phyloP scores from a whole-genome alignment of 1,140 invertebrate species.

The Formica selysi region DNA sequence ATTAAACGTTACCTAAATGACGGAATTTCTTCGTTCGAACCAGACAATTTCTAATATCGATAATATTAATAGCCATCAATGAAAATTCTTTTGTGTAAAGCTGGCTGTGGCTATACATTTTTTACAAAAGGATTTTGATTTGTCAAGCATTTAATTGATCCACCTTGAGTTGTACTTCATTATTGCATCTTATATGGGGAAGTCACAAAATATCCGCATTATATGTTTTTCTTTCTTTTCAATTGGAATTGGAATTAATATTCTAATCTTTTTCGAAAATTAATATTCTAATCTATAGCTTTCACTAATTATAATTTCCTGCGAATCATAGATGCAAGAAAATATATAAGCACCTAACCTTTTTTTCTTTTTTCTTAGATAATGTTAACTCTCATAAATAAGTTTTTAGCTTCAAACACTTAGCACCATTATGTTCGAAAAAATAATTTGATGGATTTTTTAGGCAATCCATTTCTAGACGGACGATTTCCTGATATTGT shows the following conservation, averaged over 20 bases:
- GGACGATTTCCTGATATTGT: slow-evolving; percentile 81
- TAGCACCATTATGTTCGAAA: slow-evolving; percentile 83
- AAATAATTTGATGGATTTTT: slow-evolving; percentile 81
- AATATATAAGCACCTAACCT: slow-evolving; percentile 80
- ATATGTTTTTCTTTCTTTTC: slow-evolving; percentile 56
- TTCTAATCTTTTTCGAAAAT: slow-evolving; percentile 76
- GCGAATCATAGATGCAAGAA: slow-evolving; percentile 76
- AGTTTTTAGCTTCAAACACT: slow-evolving; percentile 79
- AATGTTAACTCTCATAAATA: slow-evolving; percentile 81
- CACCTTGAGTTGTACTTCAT: slow-evolving; percentile 79
- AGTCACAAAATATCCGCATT: slow-evolving; percentile 65
- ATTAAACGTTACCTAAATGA: slow-evolving; percentile 23
- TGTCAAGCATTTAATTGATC: slow-evolving; percentile 78
- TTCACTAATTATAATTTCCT: slow-evolving; percentile 71
- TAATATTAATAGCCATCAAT: slow-evolving; percentile 60
- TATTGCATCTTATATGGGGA: slow-evolving; percentile 79
- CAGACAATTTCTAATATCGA: slow-evolving; percentile 62
- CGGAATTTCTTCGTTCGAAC: slow-evolving; percentile 78
- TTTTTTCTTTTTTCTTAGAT: slow-evolving; percentile 64
- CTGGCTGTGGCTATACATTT: slow-evolving; percentile 68
- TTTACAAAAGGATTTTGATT: slow-evolving; percentile 78
- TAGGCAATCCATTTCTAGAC: slow-evolving; percentile 83
- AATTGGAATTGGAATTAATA: slow-evolving; percentile 78
- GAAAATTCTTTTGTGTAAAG: slow-evolving; percentile 73
- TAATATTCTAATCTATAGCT: slow-evolving; percentile 63